These are phyloP conservation scores for Aporophyla nigra DNA, from an alignment of 2,888 invertebrate genomes.

Conservation along the genomic window DNA sequence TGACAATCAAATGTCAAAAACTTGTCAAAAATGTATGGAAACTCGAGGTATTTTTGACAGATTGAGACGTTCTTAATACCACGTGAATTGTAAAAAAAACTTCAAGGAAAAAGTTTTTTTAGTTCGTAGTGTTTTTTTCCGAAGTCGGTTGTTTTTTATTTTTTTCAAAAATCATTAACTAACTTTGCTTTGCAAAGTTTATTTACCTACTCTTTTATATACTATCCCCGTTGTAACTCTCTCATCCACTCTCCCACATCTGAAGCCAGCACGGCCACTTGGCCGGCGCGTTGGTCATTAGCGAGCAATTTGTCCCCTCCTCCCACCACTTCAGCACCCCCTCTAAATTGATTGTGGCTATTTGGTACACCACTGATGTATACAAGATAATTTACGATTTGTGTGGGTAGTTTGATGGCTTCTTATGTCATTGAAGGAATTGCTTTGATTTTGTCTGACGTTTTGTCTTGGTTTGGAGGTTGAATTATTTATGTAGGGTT, in stretches of 20 bases:
- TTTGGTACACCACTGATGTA: constrained; percentile 70
- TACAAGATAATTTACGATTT: constrained; percentile 64
- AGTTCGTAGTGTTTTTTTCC: too few relatives aligned
- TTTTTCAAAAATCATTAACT: too few relatives aligned
- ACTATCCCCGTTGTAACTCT: neutral
- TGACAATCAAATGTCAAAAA: too few relatives aligned
- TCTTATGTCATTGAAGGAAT: neutral
- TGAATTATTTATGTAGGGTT: too few relatives aligned
- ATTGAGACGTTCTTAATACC: too few relatives aligned
- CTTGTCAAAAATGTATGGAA: too few relatives aligned
- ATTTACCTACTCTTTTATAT: neutral
- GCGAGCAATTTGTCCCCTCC: constrained; percentile 81
- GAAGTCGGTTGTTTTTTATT: too few relatives aligned
- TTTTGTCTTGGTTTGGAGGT: neutral
- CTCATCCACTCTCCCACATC: constrained; percentile 28
- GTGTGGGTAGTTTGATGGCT: constrained; percentile 37
- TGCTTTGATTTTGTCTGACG: neutral
- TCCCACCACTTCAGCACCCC: constrained; percentile 71
- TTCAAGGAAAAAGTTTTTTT: too few relatives aligned
- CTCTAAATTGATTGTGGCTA: constrained; percentile 86
- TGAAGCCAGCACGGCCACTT: constrained; percentile 69
- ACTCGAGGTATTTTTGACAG: too few relatives aligned
- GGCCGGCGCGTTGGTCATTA: constrained; percentile 79
- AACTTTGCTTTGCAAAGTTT: too few relatives aligned
- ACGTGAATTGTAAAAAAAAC: too few relatives aligned